Evolutionary conservation across 2,113 vertebrate species (phyloP), one percentile per base, ranked within the genome.

Genomic region (Petaurus breviceps): DNA sequence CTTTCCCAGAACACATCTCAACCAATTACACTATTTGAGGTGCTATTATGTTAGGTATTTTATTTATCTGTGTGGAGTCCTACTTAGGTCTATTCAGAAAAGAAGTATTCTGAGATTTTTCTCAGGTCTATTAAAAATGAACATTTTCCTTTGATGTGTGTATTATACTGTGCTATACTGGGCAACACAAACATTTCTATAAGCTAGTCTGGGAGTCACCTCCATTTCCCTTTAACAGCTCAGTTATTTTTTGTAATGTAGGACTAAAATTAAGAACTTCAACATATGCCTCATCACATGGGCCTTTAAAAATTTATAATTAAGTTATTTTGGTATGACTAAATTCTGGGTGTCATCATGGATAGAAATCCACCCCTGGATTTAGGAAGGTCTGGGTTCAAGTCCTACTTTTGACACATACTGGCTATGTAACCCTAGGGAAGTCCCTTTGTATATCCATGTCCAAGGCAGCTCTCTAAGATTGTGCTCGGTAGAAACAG

Each of bases 21-120:
- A 49, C 1, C 0, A 2, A 94, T 31, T 23, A 89, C 0, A 0
- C 50, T 96, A 96, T 96, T 92, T 95, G 43, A 92, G 90, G 61
- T 19, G 90, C 14, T 0, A 0, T 49, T 95, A n/a, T 12, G 93
- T 92, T 68, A 97, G 90, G 11, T 12, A 91, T 55, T 90, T 91
- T 68, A 93, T 91, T 96, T 92, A 91, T 93, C 98, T 98, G 94
- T 90, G 90, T 95, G 94, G 90, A 90, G 96, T 77, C 37, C 95
- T 95, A 95, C 37, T 1, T 94, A 55, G 92, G 14, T 26, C 90
- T 96, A 77, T 93, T 96, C 95, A 96, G 95, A 97, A 90, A 68
- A 37, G 57, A 96, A 93, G 24, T 84, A 91, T 0, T 10, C 51
- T n/a, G 77, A 68, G 91, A 94, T 55, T 89, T 49, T 95, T 23